Conservation (phyloP, 2,797 vertebrate genomes). For the Scomberomorus guttatus region DNA sequence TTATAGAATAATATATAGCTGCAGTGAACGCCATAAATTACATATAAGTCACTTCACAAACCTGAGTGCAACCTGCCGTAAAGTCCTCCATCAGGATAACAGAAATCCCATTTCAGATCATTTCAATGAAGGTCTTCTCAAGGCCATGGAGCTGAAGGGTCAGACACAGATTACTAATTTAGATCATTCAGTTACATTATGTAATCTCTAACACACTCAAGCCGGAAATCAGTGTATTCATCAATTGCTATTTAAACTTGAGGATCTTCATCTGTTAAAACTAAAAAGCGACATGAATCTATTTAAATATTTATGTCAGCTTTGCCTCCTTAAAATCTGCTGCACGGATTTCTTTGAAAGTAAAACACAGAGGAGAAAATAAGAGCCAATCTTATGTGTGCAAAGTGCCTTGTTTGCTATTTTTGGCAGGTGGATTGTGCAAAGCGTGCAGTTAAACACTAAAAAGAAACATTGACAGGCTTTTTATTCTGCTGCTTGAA, state of each 20-base stretch:
- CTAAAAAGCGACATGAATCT: constrained; percentile 8
- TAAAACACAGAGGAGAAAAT: constrained; percentile 1
- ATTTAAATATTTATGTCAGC: constrained; percentile 22
- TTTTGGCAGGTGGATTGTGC: constrained; percentile 31
- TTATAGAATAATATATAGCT: constrained; percentile 27
- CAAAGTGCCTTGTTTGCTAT: constrained; percentile 35
- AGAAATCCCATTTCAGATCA: constrained; percentile 45
- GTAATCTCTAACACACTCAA: background rate
- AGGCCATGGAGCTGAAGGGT: constrained; percentile 25
- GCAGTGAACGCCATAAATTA: constrained; percentile 54
- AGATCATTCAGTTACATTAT: constrained; percentile 16
- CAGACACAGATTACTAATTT: constrained; percentile 11
- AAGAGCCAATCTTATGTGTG: constrained; percentile 3
- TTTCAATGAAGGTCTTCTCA: constrained; percentile 49
- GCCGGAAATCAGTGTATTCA: background rate
- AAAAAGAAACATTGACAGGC: constrained; percentile 5
- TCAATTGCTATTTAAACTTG: background rate
- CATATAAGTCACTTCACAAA: constrained; percentile 44
- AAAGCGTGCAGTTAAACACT: background rate
- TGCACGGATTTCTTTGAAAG: constrained; percentile 24
- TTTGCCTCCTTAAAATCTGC: constrained; percentile 16
- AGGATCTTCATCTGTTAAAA: background rate
- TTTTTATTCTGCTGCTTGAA: constrained; percentile 22
- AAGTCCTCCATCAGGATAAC: constrained; percentile 35
- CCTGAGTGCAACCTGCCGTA: constrained; percentile 32